Evolutionary conservation across 2,797 vertebrate genomes (phyloP), one percentile per base, ranked within the genome.

Genomic region (Vultur gryphus): DNA sequence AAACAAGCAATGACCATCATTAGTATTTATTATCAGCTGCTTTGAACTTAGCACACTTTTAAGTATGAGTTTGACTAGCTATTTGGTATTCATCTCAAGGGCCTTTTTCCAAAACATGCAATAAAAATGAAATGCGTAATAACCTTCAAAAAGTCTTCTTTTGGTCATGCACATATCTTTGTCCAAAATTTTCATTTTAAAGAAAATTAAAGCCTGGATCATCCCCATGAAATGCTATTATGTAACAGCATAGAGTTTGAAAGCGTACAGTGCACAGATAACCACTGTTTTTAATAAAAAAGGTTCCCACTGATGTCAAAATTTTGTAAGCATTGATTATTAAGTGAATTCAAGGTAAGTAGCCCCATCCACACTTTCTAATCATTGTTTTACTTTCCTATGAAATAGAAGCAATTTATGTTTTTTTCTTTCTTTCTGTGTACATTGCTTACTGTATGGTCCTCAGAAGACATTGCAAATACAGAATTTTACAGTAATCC

Each of bases 21-120:
- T 90, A 94, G 14, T 58, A 76, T 90, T 92, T 92, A 75, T 81
- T 95, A 89, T 91, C 62, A 89, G 49, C 43, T 70, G 13, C 69
- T 96, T 95, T 95, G 49, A 89, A 86, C 26, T 89, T 37, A 69
- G 17, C 11, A 31, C 37, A 55, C 7, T 94, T 67, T 73, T 39
- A 81, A 46, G 26, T n/a, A 43, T 43, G 51, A 57, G 18, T 95
- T 83, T 90, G 52, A 80, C 37, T 67, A 55, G 15, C 4, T 41
- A 33, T 87, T 93, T 73, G 19, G 20, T 58, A 93, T 87, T 87
- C 52, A 75, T 75, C 46, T 61, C 23, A 39, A 84, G 35, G 24
- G 25, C 12, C 26, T 81, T 69, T 37, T 87, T 97, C 81, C 58
- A 52, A 89, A 96, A 84, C 13, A 14, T 20, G 10, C 11, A 88